A percentile compares a stretch with the other conserved stretches of the same genome.
Conservation (phyloP, 2,113 vertebrate species). For the Sterna hirundo region DNA sequence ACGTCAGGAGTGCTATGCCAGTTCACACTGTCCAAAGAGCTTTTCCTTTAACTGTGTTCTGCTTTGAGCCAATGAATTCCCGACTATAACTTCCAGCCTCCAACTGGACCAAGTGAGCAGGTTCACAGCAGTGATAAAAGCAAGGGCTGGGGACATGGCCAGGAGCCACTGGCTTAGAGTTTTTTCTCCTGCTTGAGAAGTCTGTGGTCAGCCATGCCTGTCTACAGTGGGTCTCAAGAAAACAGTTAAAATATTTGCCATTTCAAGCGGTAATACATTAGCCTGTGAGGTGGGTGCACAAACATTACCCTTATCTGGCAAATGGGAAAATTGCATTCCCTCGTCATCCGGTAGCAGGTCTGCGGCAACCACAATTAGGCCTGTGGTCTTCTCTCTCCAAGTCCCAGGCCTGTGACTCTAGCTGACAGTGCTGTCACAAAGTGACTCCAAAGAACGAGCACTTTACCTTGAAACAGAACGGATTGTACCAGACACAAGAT, state of each 20-base stretch:
- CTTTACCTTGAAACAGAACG: conserved; percentile 26
- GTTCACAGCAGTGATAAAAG: neutral
- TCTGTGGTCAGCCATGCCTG: neutral
- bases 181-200: neutral
- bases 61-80: neutral
- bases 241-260: neutral
- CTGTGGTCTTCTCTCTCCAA: neutral
- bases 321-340: neutral
- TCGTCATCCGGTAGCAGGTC: neutral
- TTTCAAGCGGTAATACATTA: neutral
- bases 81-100: neutral
- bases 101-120: neutral
- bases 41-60: neutral
- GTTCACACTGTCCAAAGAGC: neutral
- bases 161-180: neutral
- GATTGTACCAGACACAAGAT: neutral
- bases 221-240: neutral
- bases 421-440: neutral
- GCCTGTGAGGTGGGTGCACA: neutral
- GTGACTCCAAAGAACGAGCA: neutral
- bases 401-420: neutral
- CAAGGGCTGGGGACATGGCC: neutral
- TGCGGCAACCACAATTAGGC: neutral
- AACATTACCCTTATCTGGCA: neutral
- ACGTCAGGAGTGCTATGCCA: neutral